Evolutionary conservation across 2,888 invertebrate species (phyloP), one percentile per base, ranked within the genome.

Genomic region (Cantharis flavilabris): DNA sequence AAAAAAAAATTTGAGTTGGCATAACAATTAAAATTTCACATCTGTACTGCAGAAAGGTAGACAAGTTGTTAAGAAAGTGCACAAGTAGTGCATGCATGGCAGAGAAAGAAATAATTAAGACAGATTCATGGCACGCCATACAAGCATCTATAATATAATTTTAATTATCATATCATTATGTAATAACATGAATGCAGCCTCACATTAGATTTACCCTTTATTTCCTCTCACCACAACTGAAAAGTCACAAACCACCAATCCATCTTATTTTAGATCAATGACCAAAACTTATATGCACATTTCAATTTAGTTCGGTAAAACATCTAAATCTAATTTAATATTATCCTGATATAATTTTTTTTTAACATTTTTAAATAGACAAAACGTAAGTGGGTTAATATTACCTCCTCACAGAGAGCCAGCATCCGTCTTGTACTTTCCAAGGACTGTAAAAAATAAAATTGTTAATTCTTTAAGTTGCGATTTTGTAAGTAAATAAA

Each of bases 351-450:
- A 49, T 7, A n/a, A 49, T 49, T 49, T 49, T n/a, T 49, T 49
- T 49, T 49, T 33, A 16, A 5, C 3, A 33, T n/a, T 49, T 49
- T 49, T 49, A 7, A 9, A n/a, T n/a, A 4, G n/a, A n/a, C n/a
- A 49, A n/a, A 49, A n/a, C 10, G 5, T 49, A 49, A 49, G 49
- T n/a, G n/a, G 18, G 70, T 62, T 71, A 78, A 13, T 70, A 77
- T 93, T 91, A 96, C 96, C 95, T 97, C 97, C 90, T 97, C 97
- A 89, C 97, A 97, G 90, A 97, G 92, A 84, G 94, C 92, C 91
- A 97, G 92, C 97, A 97, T 97, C 85, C 97, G 96, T 87, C 97
- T 92, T 81, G 97, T 97, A 86, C 96, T 95, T 89, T 97, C 96
- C 92, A 97, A 89, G 72, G 97, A 97, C 97, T 96, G 92, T 87